Conservation (phyloP, 2,888 invertebrate species). For the Caenorhabditis sp. region DNA sequence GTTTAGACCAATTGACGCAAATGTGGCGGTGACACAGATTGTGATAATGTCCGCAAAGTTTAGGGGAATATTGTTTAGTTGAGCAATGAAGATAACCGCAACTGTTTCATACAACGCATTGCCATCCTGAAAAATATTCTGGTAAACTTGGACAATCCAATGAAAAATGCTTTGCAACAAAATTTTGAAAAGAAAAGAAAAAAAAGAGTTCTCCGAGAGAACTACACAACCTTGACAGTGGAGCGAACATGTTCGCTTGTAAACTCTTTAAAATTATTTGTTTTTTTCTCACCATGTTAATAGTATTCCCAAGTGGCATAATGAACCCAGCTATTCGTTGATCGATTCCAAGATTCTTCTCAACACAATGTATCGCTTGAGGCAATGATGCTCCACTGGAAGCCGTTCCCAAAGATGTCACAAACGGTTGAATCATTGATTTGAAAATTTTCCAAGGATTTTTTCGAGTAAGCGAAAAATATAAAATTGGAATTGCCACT, state of each 20-base stretch:
- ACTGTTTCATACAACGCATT: conserved; percentile 81
- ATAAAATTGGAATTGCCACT: conserved; percentile 76
- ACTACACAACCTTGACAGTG: too few species aligned
- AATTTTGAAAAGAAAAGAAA: too few species aligned
- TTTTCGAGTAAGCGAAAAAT: conserved; percentile 74
- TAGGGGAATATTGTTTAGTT: conserved; percentile 83
- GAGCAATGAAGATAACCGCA: conserved; percentile 84
- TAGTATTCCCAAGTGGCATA: conserved; percentile 73
- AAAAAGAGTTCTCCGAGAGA: too few species aligned
- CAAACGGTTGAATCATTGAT: conserved; percentile 78
- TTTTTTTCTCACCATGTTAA: conserved; percentile 86
- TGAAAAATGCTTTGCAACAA: too few species aligned
- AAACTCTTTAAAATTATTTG: too few species aligned
- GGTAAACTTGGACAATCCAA: not conserved
- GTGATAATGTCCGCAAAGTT: conserved; percentile 84
- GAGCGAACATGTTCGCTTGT: too few species aligned
- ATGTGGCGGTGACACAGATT: conserved; percentile 89
- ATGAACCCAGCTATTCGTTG: conserved; percentile 77
- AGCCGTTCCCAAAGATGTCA: conserved; percentile 77
- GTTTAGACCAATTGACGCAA: conserved; percentile 95
- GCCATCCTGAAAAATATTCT: conserved; percentile 37
- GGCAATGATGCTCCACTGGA: conserved; percentile 79
- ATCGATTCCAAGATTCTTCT: conserved; percentile 77
- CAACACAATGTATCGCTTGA: conserved; percentile 77
- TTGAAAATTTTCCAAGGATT: conserved; percentile 57